Evolutionary conservation across 2,797 vertebrate genomes (phyloP).

Genomic region (Sphenodon punctatus): DNA sequence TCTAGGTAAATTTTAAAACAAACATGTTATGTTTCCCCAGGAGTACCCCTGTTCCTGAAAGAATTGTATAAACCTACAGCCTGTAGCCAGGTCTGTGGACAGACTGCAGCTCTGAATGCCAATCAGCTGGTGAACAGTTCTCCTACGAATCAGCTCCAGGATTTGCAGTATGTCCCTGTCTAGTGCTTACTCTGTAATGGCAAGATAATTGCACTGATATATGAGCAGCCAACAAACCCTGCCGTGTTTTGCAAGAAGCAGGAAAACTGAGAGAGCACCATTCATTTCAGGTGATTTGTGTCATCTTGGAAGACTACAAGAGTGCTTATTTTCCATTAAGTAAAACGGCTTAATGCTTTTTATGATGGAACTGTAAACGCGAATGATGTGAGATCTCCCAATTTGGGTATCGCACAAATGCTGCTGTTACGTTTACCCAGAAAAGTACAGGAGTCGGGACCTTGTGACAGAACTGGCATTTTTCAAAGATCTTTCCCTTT

Average conservation of each 20-base stretch:
- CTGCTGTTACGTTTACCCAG: not conserved
- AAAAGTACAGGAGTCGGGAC: not conserved
- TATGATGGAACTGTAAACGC: no score
- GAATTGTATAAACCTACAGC: no score
- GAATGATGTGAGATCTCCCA: not conserved
- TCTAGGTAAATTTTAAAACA: no score
- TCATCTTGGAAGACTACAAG: conserved; percentile 17
- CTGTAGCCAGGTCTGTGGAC: no score
- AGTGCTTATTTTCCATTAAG: not conserved
- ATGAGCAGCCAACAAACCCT: not conserved
- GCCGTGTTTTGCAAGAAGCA: not conserved
- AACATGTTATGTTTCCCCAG: no score
- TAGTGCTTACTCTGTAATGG: not conserved
- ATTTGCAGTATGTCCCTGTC: no score
- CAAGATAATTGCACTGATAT: not conserved
- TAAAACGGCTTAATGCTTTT: not conserved
- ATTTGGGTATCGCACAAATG: no score
- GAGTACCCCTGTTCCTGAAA: no score
- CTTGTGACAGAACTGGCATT: not conserved
- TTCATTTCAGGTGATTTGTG: conserved; percentile 4
- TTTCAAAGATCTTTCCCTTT: not conserved
- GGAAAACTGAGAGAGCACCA: not conserved
- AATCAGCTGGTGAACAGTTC: no score
- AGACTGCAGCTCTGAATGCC: no score
- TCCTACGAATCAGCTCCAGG: no score